Evolutionary conservation across 2,888 invertebrate genomes (phyloP), one percentile per base, ranked within the genome.

Genomic region (Buathra laborator): DNA sequence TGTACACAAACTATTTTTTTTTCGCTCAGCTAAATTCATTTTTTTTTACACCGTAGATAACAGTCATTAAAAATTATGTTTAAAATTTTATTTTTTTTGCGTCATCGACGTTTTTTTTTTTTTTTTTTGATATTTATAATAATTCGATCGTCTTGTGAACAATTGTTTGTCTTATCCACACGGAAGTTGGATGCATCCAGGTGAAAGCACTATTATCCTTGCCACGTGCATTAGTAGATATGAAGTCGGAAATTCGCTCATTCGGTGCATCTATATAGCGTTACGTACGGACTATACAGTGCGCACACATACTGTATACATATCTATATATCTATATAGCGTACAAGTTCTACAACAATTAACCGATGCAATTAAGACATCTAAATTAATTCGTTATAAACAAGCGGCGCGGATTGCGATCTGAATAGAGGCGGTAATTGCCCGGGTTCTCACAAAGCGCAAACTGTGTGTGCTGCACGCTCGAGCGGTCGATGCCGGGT

Each of bases 331-430:
- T 59, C 24, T 75, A 48, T 32, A 46, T 48, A 6, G 67, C 24
- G 62, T 75, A 51, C 19, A 37, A 87, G 86, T 88, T 89, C 88
- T 74, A 83, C 87, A 87, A 93, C 92, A 93, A 93, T 93, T 93
- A 93, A 93, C 92, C 90, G 91, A 91, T 88, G 92, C 92, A 93
- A 93, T 93, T 93, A 93, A 93, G 93, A 92, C 92, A 91, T 93
- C 92, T 90, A 93, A 93, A 93, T 93, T 93, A 93, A 93, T 93
- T 93, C 91, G 90, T 89, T 90, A 89, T 90, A 87, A 91, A 90
- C 87, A 88, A 90, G 89, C 81, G 80, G 88, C 87, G 62, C 82
- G 89, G 86, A 86, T 88, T 88, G 88, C 87, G 87, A 91, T 91
- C 90, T 88, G 89, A 90, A 89, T 89, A 88, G 89, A 75, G 88